These are phyloP conservation scores for Torymus texanus DNA, from an alignment of 2,888 invertebrate genomes.

Conservation along the genomic window DNA sequence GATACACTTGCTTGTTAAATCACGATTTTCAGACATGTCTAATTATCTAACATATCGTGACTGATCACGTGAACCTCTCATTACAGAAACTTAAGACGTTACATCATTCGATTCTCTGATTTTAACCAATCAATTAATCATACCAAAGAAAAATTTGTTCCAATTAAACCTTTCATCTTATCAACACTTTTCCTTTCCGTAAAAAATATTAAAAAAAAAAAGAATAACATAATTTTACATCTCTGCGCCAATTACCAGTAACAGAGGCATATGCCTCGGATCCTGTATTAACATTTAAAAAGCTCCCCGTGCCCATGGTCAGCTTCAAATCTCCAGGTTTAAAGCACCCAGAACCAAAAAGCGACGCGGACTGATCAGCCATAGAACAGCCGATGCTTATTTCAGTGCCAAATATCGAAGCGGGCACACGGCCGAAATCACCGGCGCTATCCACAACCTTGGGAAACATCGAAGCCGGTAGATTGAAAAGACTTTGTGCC, in stretches of 20 bases:
- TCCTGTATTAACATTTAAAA: constrained; percentile 90
- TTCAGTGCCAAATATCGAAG: constrained; percentile 83
- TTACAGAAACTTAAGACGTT: too few relatives aligned
- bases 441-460: constrained; percentile 86
- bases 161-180: too few relatives aligned
- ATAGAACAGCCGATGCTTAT: constrained; percentile 88
- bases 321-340: constrained; percentile 87
- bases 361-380: constrained; percentile 92
- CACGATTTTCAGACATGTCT: too few relatives aligned
- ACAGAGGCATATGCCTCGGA: constrained; percentile 85
- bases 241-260: constrained; percentile 76
- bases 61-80: too few relatives aligned
- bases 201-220: neutral
- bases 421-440: constrained; percentile 82
- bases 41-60: too few relatives aligned
- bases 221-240: neutral
- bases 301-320: constrained; percentile 94
- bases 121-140: too few relatives aligned
- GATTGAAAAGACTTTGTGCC: constrained; percentile 82
- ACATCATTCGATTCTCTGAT: too few relatives aligned
- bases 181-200: too few relatives aligned
- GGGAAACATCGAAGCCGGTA: constrained; percentile 87
- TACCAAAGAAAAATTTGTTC: too few relatives aligned
- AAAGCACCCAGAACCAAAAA: constrained; percentile 92
- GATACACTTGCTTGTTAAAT: too few relatives aligned